These are phyloP conservation scores for Acropora tenuis DNA, from an alignment of 64 coral and sea anemone genomes.

Conservation along the genomic window DNA sequence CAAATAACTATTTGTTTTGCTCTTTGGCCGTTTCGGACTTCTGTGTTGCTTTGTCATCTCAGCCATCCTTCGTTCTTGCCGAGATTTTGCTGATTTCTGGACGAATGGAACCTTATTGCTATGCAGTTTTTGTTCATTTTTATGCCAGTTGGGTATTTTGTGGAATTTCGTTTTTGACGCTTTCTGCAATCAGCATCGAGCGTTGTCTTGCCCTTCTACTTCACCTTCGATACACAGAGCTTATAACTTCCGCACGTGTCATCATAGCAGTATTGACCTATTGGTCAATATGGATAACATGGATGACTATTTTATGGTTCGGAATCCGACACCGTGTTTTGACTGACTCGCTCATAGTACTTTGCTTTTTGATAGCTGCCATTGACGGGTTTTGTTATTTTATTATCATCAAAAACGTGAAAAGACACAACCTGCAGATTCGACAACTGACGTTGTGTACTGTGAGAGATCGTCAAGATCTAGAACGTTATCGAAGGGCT, in stretches of 20 bases:
- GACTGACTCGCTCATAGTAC: not conserved
- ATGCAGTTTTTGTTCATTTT: conserved; percentile 56
- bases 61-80: conserved; percentile 51
- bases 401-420: conserved; percentile 1
- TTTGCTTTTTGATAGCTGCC: not conserved
- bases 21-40: conserved; percentile 79
- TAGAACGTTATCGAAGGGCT: conserved; percentile 4
- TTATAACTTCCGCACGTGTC: conserved; percentile 59
- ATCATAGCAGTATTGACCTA: conserved; percentile 38
- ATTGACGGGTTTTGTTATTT: not conserved
- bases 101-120: conserved; percentile 37
- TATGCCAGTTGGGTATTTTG: conserved; percentile 67
- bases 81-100: conserved; percentile 28
- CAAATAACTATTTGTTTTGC: conserved; percentile 58
- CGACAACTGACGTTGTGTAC: not conserved
- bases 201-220: conserved; percentile 72
- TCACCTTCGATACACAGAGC: conserved; percentile 72
- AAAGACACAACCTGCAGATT: conserved; percentile 18
- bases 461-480: not conserved
- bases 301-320: conserved; percentile 28
- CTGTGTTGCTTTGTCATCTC: conserved; percentile 55
- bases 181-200: conserved; percentile 79
- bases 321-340: not conserved
- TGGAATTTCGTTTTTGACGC: conserved; percentile 82
- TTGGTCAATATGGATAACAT: conserved; percentile 46